These are phyloP conservation scores for Penelope pileata DNA, from an alignment of 2,113 vertebrate species.

Conservation along the genomic window DNA sequence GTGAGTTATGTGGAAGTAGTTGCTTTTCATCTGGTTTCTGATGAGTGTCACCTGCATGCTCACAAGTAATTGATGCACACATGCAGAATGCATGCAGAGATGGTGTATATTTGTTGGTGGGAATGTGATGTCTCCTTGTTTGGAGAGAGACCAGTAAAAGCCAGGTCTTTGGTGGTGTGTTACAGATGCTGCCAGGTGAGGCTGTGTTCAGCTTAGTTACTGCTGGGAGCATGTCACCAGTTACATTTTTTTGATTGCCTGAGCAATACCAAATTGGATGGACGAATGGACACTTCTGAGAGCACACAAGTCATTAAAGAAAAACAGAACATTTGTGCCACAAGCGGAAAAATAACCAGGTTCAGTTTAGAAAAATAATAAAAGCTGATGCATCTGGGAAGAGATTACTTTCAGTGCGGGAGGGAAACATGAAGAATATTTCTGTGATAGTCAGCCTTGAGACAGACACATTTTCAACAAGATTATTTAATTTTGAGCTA, in stretches of 20 bases:
- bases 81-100: background rate
- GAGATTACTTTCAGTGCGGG: conserved; percentile 10
- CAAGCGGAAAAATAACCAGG: conserved; percentile 20
- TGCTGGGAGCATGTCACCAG: conserved; percentile 15
- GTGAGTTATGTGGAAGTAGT: conserved; percentile 34
- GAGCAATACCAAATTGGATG: background rate
- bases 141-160: background rate
- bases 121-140: background rate
- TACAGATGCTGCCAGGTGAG: background rate
- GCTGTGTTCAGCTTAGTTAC: conserved; percentile 2
- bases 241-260: background rate
- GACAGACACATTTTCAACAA: background rate
- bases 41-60: conserved; percentile 29
- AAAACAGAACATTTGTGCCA: background rate
- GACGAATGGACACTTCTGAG: background rate
- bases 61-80: background rate
- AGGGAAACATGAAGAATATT: background rate
- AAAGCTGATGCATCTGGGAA: conserved; percentile 44
- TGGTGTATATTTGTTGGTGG: background rate
- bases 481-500: background rate
- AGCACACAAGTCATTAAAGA: background rate
- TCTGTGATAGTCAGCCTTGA: background rate
- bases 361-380: conserved; percentile 62
- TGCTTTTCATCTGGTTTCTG: conserved; percentile 37
- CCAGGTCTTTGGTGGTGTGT: background rate